A percentile compares a stretch with the other conserved stretches of the same genome.
Conservation (phyloP, 2,113 vertebrate genomes). For the Dendropsophus ebraccatus region DNA sequence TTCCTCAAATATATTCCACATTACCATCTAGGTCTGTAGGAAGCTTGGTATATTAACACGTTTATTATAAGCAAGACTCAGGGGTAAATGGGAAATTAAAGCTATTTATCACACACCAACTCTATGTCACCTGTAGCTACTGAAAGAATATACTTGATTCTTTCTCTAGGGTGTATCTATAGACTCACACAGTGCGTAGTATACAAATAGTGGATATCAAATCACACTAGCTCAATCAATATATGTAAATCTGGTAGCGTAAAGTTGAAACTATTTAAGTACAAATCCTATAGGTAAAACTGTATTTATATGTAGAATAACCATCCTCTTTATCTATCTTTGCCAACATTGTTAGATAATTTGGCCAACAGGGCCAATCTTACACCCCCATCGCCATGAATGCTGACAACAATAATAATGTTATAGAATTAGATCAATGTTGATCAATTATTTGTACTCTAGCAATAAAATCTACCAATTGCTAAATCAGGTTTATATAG, state of each 20-base stretch:
- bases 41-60: constrained; percentile 53
- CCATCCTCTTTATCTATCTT: neutral
- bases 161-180: neutral
- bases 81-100: constrained; percentile 70
- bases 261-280: neutral
- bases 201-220: neutral
- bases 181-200: neutral
- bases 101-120: constrained; percentile 67
- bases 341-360: too few relatives aligned
- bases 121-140: constrained; percentile 64
- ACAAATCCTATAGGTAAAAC: neutral
- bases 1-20: constrained; percentile 29
- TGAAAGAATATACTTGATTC: neutral
- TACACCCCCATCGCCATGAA: too few relatives aligned
- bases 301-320: neutral
- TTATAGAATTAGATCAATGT: too few relatives aligned
- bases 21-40: constrained; percentile 18
- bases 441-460: too few relatives aligned
- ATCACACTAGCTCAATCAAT: neutral
- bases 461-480: too few relatives aligned
- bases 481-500: too few relatives aligned
- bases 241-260: neutral
- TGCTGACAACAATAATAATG: too few relatives aligned
- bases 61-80: constrained; percentile 57
- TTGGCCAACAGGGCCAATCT: too few relatives aligned